phyloP scores from a whole-genome alignment of 1,140 invertebrate species.

The Holcopasites calliopsidis region DNA sequence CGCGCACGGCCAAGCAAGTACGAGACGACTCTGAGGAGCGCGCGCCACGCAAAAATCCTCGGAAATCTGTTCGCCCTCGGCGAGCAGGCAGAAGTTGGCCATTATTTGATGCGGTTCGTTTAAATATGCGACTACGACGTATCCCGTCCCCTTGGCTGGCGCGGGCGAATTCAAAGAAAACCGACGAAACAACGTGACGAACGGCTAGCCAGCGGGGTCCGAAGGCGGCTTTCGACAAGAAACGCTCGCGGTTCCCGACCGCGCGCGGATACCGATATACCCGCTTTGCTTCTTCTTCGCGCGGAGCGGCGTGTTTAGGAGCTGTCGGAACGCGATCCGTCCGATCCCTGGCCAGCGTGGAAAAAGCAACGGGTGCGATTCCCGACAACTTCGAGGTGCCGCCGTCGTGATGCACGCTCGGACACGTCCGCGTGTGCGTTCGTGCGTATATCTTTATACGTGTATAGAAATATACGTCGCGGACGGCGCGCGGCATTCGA shows the following conservation, averaged over 20 bases:
- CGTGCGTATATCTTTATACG: slow-evolving; percentile 53
- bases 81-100: neutral
- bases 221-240: slow-evolving; percentile 21
- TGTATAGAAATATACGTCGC: slow-evolving; percentile 41
- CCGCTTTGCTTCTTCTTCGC: slow-evolving; percentile 52
- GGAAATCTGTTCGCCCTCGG: neutral
- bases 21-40: no score
- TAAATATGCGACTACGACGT: slow-evolving; percentile 30
- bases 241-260: slow-evolving; percentile 32
- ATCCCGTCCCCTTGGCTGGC: neutral
- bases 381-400: slow-evolving; percentile 67
- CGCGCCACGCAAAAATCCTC: neutral
- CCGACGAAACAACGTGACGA: slow-evolving; percentile 22
- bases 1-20: no score
- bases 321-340: slow-evolving; percentile 64
- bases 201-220: neutral
- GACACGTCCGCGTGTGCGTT: slow-evolving; percentile 30
- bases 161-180: slow-evolving; percentile 29
- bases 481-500: slow-evolving; percentile 45
- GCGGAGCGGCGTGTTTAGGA: slow-evolving; percentile 68
- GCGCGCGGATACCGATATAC: slow-evolving; percentile 20
- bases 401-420: slow-evolving; percentile 51
- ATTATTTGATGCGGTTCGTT: slow-evolving; percentile 23
- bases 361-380: slow-evolving; percentile 69
- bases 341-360: slow-evolving; percentile 39